Conservation (phyloP, 2,888 invertebrate species). For the Pogonocherus hispidulus region DNA sequence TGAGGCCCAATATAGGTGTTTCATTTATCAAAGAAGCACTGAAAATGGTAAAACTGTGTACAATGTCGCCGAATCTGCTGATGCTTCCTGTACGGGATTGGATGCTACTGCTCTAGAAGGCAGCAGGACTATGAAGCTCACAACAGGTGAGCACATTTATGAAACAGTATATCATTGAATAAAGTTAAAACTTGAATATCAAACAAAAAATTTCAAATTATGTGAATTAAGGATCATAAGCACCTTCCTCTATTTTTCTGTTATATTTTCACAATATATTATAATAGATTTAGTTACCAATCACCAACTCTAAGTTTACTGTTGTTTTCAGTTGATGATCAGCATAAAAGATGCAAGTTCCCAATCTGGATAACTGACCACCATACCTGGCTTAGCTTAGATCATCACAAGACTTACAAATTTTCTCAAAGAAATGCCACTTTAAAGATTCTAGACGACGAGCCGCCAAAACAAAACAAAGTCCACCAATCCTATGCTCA, state of each 20-base stretch:
- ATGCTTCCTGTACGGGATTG: slow-evolving; percentile 85
- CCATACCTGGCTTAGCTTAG: slow-evolving; percentile 85
- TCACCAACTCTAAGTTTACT: no score
- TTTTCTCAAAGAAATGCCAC: slow-evolving; percentile 83
- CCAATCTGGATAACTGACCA: slow-evolving; percentile 84
- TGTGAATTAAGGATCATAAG: no score
- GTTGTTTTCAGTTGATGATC: slow-evolving; percentile 79
- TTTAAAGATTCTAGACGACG: slow-evolving; percentile 69
- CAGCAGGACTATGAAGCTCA: slow-evolving; percentile 82
- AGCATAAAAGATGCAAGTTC: slow-evolving; percentile 83
- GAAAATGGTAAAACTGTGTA: slow-evolving; percentile 73
- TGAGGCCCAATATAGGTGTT: slow-evolving; percentile 87
- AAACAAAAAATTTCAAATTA: no score
- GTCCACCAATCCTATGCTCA: slow-evolving; percentile 51
- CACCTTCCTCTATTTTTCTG: no score
- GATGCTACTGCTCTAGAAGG: slow-evolving; percentile 81
- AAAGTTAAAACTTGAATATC: no score
- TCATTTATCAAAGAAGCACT: slow-evolving; percentile 77
- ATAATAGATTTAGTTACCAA: no score
- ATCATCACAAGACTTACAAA: slow-evolving; percentile 80
- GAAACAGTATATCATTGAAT: no score
- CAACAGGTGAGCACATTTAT: slow-evolving; percentile 78
- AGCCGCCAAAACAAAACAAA: slow-evolving; percentile 54
- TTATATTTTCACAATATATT: no score
- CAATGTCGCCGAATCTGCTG: slow-evolving; percentile 82